Percentiles rank a stretch among this genome's conserved stretches.
phyloP scores from a whole-genome alignment of 2,797 vertebrate genomes.

The Coregonus sp. region DNA sequence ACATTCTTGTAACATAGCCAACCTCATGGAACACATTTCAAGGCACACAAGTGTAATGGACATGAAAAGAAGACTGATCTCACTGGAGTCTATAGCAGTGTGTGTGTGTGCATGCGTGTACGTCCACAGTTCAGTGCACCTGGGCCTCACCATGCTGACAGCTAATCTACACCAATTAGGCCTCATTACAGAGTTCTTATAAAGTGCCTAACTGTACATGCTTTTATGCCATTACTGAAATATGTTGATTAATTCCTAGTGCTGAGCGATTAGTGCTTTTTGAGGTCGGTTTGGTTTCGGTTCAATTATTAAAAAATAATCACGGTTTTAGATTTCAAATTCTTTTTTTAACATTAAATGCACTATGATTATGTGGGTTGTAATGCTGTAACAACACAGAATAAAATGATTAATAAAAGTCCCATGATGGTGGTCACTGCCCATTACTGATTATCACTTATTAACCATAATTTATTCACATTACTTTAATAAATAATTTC shows the following conservation, averaged over 20 bases:
- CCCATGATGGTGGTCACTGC: too few relatives aligned
- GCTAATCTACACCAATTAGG: constrained; percentile 51
- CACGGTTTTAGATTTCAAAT: too few relatives aligned
- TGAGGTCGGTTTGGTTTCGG: too few relatives aligned
- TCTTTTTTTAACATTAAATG: too few relatives aligned
- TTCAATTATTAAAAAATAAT: too few relatives aligned
- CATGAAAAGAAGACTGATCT: neutral
- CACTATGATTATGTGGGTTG: too few relatives aligned
- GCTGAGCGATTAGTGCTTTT: too few relatives aligned
- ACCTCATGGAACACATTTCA: neutral
- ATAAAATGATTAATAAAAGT: too few relatives aligned
- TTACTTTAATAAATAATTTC: too few relatives aligned
- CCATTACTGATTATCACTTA: too few relatives aligned
- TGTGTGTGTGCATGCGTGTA: neutral
- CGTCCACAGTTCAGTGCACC: constrained; percentile 1
- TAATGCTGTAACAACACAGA: too few relatives aligned
- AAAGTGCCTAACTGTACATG: constrained; percentile 57
- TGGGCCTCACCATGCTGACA: constrained; percentile 23
- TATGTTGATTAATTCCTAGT: constrained; percentile 24
- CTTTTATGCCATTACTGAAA: constrained; percentile 49
- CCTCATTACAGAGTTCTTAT: constrained; percentile 30
- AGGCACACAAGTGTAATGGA: neutral
- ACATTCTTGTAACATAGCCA: neutral
- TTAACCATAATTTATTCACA: too few relatives aligned
- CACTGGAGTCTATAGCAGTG: neutral